Evolutionary conservation across 2,888 invertebrate species (phyloP), one percentile per base, ranked within the genome.

Genomic region (Philhelius pedissequus): DNA sequence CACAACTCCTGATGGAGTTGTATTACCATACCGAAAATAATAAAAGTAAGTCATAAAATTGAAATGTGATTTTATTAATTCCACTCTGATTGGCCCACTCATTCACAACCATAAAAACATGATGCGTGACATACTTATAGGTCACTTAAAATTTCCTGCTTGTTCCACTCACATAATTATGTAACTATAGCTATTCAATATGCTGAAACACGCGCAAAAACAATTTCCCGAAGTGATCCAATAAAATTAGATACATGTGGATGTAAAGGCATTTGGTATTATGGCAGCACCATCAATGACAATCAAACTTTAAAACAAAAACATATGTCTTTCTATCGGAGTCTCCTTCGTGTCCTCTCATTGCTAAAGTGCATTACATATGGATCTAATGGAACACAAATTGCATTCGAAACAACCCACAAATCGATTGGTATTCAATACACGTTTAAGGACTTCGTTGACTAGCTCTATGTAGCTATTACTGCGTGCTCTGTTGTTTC

Each of bases 381-480:
- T 54, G 68, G 68, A 68, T 52, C 43, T 73, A 79, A 79, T 68
- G 74, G 60, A 68, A 68, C 43, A 58, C 52, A 60, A 79, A 79
- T 79, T 79, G 74, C 79, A 79, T 68, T 52, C 32, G 68, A 60
- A 79, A 60, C 73, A 60, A 79, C 50, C 60, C 60, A 27, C 48
- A 52, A 68, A 79, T 74, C 74, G 35, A 79, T 79, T 79, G 52
- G 20, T 27, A 74, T 79, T 74, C 74, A 60, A 43, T 60, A 25
- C 74, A 79, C 52, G 68, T 74, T 60, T 40, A 52, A 43, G 58
- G 52, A 35, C 58, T 40, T 20, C 32, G 27, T 60, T 73, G 78
- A 66, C 32, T 69, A 35, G 30, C 58, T 58, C 22, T 32, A 22
- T 50, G 50, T 25, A n/a, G n/a, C n/a, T n/a, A n/a, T n/a, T n/a